A percentile compares a stretch with the other conserved stretches of the same genome.
phyloP scores from a whole-genome alignment of 1,140 invertebrate species.

The Papilio polytes region DNA sequence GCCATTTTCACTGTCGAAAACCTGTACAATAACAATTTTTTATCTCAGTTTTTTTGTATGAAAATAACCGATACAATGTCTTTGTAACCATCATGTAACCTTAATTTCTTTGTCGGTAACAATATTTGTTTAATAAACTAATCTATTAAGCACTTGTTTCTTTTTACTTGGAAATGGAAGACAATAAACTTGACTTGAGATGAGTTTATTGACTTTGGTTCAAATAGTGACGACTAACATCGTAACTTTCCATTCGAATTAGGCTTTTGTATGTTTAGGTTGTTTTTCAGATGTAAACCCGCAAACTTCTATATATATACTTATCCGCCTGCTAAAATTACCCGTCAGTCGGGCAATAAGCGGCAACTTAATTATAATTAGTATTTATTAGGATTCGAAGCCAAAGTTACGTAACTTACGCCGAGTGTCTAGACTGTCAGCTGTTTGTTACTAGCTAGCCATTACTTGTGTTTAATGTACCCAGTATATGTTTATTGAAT shows the following conservation, averaged over 20 bases:
- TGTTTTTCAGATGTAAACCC: no score
- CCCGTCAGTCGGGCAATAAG: neutral
- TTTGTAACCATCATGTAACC: neutral
- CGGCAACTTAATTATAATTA: conserved; percentile 25
- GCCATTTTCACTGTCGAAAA: no score
- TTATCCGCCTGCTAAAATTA: neutral
- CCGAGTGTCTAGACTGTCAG: neutral
- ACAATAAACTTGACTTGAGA: neutral
- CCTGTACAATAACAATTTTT: neutral
- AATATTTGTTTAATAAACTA: conserved; percentile 4
- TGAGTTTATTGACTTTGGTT: neutral
- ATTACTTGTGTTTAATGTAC: no score
- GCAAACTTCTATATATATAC: neutral
- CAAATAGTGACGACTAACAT: neutral
- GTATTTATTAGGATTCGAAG: conserved; percentile 26
- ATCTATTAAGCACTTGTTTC: neutral
- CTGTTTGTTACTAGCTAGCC: neutral
- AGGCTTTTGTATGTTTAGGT: neutral
- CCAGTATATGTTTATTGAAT: neutral
- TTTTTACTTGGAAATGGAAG: neutral
- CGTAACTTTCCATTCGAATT: neutral
- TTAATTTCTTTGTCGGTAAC: neutral
- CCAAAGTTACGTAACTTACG: neutral
- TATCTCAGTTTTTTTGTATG: neutral
- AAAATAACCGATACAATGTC: neutral